A percentile compares a stretch with the other conserved stretches of the same genome.
phyloP scores from a whole-genome alignment of 1,140 invertebrate species.

The Lepeophtheirus salmonis region DNA sequence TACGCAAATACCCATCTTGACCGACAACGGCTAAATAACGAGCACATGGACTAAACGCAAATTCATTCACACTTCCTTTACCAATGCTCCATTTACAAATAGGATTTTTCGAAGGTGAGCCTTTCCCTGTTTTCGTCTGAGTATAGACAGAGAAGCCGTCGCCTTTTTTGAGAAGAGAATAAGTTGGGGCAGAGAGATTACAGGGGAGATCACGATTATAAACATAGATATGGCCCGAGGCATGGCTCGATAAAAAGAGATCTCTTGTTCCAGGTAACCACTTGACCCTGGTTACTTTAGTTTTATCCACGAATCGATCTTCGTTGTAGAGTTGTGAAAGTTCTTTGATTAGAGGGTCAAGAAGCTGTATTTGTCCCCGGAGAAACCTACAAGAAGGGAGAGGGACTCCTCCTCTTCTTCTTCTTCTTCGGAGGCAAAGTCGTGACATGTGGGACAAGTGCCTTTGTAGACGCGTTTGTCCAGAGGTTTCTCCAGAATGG shows the following conservation, averaged over 20 bases:
- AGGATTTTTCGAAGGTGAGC: constrained; percentile 60
- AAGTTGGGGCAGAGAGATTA: constrained; percentile 58
- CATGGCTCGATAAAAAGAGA: constrained; percentile 79
- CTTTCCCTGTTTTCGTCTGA: constrained; percentile 84
- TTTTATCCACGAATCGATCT: constrained; percentile 96
- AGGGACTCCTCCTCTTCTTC: constrained; percentile 40
- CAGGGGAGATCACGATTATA: constrained; percentile 90
- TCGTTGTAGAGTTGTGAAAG: constrained; percentile 91
- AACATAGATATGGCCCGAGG: constrained; percentile 89
- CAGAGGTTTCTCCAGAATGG: constrained; percentile 82
- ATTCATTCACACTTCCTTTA: constrained; percentile 75
- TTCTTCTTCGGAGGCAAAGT: constrained; percentile 39
- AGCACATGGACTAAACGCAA: constrained; percentile 90
- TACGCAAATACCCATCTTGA: constrained; percentile 85
- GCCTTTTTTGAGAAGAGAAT: constrained; percentile 86
- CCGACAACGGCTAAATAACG: constrained; percentile 76
- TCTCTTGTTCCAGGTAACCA: constrained; percentile 88
- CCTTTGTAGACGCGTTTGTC: constrained; percentile 97
- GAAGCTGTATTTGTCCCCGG: constrained; percentile 90
- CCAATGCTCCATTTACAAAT: constrained; percentile 60
- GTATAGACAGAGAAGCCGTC: constrained; percentile 70
- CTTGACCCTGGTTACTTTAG: constrained; percentile 89
- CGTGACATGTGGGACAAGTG: constrained; percentile 95
- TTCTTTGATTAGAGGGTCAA: constrained; percentile 91
- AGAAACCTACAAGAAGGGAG: constrained; percentile 82